phyloP scores from a whole-genome alignment of 1,140 invertebrate species.

The Platyscapa corneri region DNA sequence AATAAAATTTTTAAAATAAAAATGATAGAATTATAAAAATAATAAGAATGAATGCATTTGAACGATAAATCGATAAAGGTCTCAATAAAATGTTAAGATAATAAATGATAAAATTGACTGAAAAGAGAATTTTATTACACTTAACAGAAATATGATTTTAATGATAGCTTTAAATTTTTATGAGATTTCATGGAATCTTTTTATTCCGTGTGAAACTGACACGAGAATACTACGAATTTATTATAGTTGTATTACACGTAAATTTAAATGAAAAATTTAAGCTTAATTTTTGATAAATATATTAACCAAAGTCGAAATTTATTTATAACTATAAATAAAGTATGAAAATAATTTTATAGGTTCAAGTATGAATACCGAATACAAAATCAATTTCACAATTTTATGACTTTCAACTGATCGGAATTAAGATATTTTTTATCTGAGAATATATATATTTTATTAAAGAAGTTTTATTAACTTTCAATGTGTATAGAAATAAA shows the following conservation, averaged over 20 bases:
- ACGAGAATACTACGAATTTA: not conserved
- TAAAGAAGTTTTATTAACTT: too few relatives aligned
- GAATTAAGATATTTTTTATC: too few relatives aligned
- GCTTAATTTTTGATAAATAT: not conserved
- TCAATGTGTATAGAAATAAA: not conserved
- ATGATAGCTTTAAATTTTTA: constrained; percentile 8
- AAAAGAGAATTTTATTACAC: not conserved
- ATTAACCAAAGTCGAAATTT: not conserved
- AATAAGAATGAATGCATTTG: not conserved
- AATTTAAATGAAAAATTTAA: not conserved
- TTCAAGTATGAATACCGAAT: too few relatives aligned
- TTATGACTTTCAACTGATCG: too few relatives aligned
- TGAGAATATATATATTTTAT: too few relatives aligned
- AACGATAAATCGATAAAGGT: not conserved
- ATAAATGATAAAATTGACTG: not conserved
- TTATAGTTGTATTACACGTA: not conserved
- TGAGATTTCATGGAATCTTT: constrained; percentile 7
- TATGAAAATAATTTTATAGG: not conserved
- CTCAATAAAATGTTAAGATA: not conserved
- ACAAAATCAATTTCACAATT: too few relatives aligned
- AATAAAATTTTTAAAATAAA: not conserved
- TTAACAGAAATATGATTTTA: not conserved
- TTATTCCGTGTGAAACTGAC: constrained; percentile 9
- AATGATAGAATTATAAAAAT: not conserved
- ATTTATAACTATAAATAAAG: not conserved